Percentiles rank a stretch among this genome's conserved stretches.
These are phyloP conservation scores for Teleogryllus oceanicus DNA, from an alignment of 2,888 invertebrate genomes.

Conservation along the genomic window DNA sequence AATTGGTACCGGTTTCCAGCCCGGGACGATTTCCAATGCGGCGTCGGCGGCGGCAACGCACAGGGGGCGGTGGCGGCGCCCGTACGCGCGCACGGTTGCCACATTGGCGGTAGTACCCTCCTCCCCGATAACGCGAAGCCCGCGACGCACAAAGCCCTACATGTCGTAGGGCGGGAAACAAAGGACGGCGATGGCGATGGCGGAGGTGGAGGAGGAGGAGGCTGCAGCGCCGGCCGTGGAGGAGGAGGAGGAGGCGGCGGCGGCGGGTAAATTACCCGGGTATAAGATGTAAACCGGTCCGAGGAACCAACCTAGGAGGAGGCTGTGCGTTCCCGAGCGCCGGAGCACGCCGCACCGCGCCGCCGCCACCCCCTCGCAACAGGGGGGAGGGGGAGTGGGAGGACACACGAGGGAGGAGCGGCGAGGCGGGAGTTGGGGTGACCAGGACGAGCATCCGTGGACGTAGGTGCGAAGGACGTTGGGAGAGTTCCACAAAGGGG, in stretches of 20 bases:
- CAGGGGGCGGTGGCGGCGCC: background rate
- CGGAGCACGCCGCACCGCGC: background rate
- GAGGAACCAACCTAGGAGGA: constrained; percentile 4
- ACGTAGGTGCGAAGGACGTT: too few species aligned
- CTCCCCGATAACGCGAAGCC: constrained; percentile 10
- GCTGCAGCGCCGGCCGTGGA: background rate
- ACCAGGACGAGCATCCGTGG: too few species aligned
- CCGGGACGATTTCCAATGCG: constrained; percentile 9
- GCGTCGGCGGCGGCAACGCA: background rate
- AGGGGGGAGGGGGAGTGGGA: background rate
- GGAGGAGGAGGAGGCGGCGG: background rate
- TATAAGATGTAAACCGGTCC: constrained; percentile 18
- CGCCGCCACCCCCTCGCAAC: background rate
- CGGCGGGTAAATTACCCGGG: constrained; percentile 2
- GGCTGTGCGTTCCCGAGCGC: background rate
- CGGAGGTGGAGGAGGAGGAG: background rate
- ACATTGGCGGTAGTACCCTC: background rate
- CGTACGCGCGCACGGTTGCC: background rate
- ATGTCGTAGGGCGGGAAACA: constrained; percentile 18
- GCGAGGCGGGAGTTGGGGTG: too few species aligned
- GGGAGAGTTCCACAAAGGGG: too few species aligned
- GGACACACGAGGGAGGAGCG: too few species aligned
- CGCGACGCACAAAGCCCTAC: constrained; percentile 1
- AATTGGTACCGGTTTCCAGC: constrained; percentile 18
- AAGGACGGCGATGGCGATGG: background rate